Base-by-base conservation (phyloP, 2,888 invertebrate species). In the Meloe dianella region DNA sequence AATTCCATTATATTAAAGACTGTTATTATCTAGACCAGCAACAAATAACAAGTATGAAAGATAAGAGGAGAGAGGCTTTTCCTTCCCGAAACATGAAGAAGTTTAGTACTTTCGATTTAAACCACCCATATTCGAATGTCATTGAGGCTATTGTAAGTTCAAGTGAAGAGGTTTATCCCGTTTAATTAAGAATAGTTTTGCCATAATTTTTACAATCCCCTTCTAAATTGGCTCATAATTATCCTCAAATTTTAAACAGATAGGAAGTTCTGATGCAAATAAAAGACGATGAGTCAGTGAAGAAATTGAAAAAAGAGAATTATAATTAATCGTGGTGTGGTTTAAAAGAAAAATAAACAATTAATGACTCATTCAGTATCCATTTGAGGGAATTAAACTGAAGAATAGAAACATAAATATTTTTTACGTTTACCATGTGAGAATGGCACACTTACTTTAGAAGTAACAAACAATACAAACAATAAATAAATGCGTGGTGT, bases 341-440 rank as follows among this genome's bases (percentile, higher is more conserved):
- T 54, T 54, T 24, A 24, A 24, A 51, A 47, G 20, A 47, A 51
- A 22, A 24, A 41, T 17, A 41, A 6, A 41, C 20, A 12, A 5
- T 54, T 1, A 54, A 54, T 54, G 54, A 54, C n/a, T 54, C 54
- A 54, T 27, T 54, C 54, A 54, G 9, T 54, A 14, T 54, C 24
- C 54, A 24, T 20, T 54, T 54, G 54, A 54, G 24, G 24, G 24
- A 5, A 54, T n/a, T 24, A 54, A 54, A 54, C 20, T 20, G 20
- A 20, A 47, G 47, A 22, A 47, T 20, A 47, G 7, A 35, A 14
- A 35, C 35, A 12, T 35, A 14, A 35, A 35, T 32, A 32, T 32
- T 47, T 41, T 41, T 41, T 41, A 41, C 38, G n/a, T 41, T 35
- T 35, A 10, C 4, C 12, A 8, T 41, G 41, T 41, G 41, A 41